Conservation (phyloP, 2,797 vertebrate genomes). For the Neopelma chrysocephalum region DNA sequence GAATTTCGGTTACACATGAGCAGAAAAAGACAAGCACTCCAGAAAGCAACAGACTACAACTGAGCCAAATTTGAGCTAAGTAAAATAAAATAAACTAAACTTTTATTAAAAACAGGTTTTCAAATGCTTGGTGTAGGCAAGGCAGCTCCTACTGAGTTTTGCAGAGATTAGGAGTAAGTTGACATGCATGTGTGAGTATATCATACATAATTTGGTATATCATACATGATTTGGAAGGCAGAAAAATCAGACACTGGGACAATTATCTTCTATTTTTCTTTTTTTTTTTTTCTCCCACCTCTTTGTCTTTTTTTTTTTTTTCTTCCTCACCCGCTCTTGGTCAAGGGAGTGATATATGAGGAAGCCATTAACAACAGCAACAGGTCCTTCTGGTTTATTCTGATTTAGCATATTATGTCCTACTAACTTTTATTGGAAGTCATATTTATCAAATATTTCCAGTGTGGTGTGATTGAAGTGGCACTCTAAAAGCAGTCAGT, state of each 20-base stretch:
- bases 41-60: not conserved
- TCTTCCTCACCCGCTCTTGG: not conserved
- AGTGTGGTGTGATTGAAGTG: slow-evolving; percentile 8
- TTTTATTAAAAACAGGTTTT: not conserved
- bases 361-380: not conserved
- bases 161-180: not conserved
- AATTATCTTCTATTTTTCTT: not conserved
- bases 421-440: not conserved
- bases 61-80: not conserved
- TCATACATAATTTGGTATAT: not conserved
- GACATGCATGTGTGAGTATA: not conserved
- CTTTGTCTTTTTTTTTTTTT: not conserved
- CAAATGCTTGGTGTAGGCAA: not conserved
- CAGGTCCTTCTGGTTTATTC: slow-evolving; percentile 1
- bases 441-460: slow-evolving; percentile 38
- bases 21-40: not conserved
- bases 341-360: not conserved
- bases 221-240: not conserved
- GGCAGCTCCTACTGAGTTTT: not conserved
- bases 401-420: not conserved
- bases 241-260: not conserved
- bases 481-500: not conserved
- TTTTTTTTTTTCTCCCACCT: not conserved
- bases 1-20: not conserved
- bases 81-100: not conserved